Evolutionary conservation across 2,113 vertebrate genomes (phyloP).

Genomic region (Paralichthys olivaceus): DNA sequence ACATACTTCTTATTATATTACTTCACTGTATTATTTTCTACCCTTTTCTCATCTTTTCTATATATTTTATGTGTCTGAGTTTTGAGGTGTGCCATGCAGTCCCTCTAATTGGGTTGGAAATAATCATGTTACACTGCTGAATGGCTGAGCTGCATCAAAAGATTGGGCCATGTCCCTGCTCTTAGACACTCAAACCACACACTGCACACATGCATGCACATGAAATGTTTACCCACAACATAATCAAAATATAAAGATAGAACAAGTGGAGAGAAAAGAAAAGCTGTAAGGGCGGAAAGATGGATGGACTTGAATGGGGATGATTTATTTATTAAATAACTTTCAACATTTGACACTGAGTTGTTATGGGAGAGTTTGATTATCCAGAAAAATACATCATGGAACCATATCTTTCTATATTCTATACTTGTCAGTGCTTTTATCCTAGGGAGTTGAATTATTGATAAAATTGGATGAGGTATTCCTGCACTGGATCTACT

Average conservation of each 20-base stretch:
- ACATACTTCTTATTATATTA: too few species aligned
- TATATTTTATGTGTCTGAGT: constrained; percentile 13
- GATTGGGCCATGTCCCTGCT: constrained; percentile 52
- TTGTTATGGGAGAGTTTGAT: too few species aligned
- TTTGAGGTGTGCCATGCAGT: constrained; percentile 63
- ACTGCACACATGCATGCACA: neutral
- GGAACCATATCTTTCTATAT: neutral
- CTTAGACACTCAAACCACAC: constrained; percentile 8
- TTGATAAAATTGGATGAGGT: neutral
- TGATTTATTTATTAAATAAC: too few species aligned
- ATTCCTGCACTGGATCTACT: constrained; percentile 10
- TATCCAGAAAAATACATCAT: too few species aligned
- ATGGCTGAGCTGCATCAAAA: constrained; percentile 75
- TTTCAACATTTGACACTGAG: too few species aligned
- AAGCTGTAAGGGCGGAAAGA: neutral
- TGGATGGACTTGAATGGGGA: too few species aligned
- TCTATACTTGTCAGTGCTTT: neutral
- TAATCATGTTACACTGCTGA: constrained; percentile 80
- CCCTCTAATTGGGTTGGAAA: constrained; percentile 80
- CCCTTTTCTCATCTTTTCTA: neutral
- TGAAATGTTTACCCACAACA: constrained; percentile 40
- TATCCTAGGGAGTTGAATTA: neutral
- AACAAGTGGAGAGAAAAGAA: constrained; percentile 40
- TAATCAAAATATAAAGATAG: constrained; percentile 31
- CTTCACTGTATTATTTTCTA: neutral